A percentile compares a stretch with the other conserved stretches of the same genome.
phyloP scores from a whole-genome alignment of 2,113 vertebrate species.

The Carollia perspicillata region DNA sequence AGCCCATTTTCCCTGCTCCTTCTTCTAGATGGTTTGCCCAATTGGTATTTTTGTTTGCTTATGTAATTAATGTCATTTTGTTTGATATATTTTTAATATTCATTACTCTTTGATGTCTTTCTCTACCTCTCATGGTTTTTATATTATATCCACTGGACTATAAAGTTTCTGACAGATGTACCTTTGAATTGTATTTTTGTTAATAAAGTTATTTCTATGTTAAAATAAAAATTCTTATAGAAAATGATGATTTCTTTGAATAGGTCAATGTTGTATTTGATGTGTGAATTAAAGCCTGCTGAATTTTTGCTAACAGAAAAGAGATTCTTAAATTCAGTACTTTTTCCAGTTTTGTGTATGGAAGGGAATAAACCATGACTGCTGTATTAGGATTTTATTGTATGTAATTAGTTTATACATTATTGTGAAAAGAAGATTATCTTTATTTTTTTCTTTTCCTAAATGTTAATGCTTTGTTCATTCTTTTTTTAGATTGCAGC shows the following conservation, averaged over 20 bases:
- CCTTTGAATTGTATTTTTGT: conserved; percentile 22
- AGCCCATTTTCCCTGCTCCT: background rate
- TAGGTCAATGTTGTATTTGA: background rate
- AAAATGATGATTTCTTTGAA: conserved; percentile 18
- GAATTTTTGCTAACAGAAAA: background rate
- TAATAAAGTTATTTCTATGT: conserved; percentile 32
- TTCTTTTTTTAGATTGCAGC: conserved; percentile 94
- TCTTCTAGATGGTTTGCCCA: background rate
- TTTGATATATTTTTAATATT: background rate
- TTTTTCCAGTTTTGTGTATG: background rate
- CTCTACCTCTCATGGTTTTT: background rate
- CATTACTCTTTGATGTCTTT: background rate
- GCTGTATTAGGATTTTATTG: background rate
- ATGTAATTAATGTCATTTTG: background rate
- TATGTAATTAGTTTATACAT: background rate
- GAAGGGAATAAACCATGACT: background rate
- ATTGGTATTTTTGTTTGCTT: background rate
- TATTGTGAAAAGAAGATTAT: background rate
- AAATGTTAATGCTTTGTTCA: conserved; percentile 37
- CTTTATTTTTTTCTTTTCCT: background rate
- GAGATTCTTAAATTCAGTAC: conserved; percentile 29
- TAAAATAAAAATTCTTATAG: conserved; percentile 26
- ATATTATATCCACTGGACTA: conserved; percentile 13
- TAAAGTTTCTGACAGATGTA: conserved; percentile 27
- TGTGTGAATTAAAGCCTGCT: conserved; percentile 7